phyloP scores from a whole-genome alignment of 2,888 invertebrate species.

The Andrena chrysosceles region DNA sequence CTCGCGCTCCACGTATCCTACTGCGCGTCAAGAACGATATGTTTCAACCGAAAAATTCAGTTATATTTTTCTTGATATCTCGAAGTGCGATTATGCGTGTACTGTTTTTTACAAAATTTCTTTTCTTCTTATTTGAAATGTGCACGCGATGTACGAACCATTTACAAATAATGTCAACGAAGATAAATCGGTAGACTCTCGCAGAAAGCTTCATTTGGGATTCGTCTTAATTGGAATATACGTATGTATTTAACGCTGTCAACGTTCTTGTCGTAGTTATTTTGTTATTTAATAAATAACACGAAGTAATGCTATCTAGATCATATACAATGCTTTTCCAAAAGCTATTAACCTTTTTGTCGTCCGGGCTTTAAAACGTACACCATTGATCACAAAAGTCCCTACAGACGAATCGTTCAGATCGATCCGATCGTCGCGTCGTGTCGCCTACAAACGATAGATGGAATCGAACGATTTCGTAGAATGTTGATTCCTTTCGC shows the following conservation, averaged over 20 bases:
- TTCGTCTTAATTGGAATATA: neutral
- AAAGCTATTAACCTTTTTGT: no score
- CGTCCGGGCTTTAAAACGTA: no score
- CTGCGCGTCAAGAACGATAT: neutral
- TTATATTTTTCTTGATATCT: neutral
- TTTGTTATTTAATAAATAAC: neutral
- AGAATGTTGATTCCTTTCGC: no score
- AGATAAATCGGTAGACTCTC: neutral
- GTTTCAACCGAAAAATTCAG: constrained; percentile 29
- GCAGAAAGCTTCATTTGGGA: neutral
- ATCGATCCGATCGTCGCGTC: no score
- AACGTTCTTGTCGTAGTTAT: neutral
- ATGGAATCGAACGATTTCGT: no score
- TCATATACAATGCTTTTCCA: no score
- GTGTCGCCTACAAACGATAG: no score
- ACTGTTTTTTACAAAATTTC: neutral
- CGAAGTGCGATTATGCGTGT: neutral
- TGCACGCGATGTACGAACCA: neutral
- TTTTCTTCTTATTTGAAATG: neutral
- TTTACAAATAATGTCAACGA: neutral
- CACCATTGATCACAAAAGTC: no score
- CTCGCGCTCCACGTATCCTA: neutral
- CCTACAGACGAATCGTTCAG: no score
- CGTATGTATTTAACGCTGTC: neutral
- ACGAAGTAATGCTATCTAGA: no score